These are phyloP conservation scores for Acleris cristana DNA, from an alignment of 2,888 invertebrate species.

Conservation along the genomic window DNA sequence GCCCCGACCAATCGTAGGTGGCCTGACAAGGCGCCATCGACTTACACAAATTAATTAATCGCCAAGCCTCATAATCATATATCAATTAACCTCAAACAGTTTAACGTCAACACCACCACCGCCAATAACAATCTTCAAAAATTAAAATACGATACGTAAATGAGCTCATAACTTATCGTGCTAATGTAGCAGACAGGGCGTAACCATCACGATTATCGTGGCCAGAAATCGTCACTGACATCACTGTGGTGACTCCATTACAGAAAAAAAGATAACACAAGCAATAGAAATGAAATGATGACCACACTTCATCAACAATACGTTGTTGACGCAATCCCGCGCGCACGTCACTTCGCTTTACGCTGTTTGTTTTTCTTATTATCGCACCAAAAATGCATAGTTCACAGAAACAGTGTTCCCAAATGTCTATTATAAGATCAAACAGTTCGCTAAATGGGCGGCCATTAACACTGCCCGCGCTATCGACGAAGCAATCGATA, in stretches of 20 bases:
- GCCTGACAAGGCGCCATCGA: constrained; percentile 51
- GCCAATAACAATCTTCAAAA: constrained; percentile 63
- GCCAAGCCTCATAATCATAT: constrained; percentile 69
- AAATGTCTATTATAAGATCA: constrained; percentile 70
- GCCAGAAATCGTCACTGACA: constrained; percentile 72
- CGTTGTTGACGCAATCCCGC: constrained; percentile 67
- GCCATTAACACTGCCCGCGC: constrained; percentile 72
- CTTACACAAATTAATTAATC: constrained; percentile 62
- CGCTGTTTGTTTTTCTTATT: constrained; percentile 62
- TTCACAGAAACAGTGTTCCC: constrained; percentile 71
- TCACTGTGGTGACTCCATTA: constrained; percentile 68
- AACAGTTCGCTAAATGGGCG: constrained; percentile 65
- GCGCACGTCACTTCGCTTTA: constrained; percentile 50
- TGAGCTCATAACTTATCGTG: constrained; percentile 71
- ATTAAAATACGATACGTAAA: constrained; percentile 62
- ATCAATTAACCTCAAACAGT: constrained; percentile 67
- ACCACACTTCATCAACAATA: constrained; percentile 66
- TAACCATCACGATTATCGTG: constrained; percentile 73
- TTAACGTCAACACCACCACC: constrained; percentile 63
- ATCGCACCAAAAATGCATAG: constrained; percentile 71
- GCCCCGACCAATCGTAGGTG: constrained; percentile 41
- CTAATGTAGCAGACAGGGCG: constrained; percentile 66
- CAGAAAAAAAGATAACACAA: constrained; percentile 63
- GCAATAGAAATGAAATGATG: constrained; percentile 67
- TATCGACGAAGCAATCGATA: constrained; percentile 66